Conservation (phyloP, 2,888 invertebrate genomes). For the Pogonocherus hispidulus region DNA sequence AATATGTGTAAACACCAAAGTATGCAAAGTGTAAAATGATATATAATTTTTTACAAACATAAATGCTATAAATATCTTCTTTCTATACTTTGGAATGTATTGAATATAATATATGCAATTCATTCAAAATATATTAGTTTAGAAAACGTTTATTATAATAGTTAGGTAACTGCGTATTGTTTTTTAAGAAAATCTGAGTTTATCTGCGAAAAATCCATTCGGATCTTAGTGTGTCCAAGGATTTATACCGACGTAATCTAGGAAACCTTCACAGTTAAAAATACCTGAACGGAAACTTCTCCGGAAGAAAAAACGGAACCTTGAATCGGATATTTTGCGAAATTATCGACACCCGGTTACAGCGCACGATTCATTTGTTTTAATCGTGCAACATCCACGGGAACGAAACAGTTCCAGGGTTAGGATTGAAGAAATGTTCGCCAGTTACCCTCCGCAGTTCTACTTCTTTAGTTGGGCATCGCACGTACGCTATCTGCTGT, state of each 20-base stretch:
- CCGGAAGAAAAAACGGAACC: conserved; percentile 1
- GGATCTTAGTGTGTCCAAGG: too few relatives aligned
- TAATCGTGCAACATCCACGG: not conserved
- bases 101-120: too few relatives aligned
- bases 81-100: too few relatives aligned
- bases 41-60: too few relatives aligned
- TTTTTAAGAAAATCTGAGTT: too few relatives aligned
- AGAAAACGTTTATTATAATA: too few relatives aligned
- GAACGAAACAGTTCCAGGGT: not conserved
- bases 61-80: too few relatives aligned
- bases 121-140: too few relatives aligned
- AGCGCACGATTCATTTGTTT: not conserved
- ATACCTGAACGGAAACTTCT: not conserved
- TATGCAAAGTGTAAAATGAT: too few relatives aligned
- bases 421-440: not conserved
- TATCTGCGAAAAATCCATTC: too few relatives aligned
- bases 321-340: not conserved
- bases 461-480: conserved; percentile 42
- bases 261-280: not conserved
- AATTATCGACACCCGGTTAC: not conserved
- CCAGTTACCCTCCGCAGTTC: not conserved
- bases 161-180: too few relatives aligned
- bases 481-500: conserved; percentile 48
- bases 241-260: not conserved
- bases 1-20: too few relatives aligned